Evolutionary conservation across 2,113 vertebrate genomes (phyloP).

Genomic region (cat (Felis catus)): DNA sequence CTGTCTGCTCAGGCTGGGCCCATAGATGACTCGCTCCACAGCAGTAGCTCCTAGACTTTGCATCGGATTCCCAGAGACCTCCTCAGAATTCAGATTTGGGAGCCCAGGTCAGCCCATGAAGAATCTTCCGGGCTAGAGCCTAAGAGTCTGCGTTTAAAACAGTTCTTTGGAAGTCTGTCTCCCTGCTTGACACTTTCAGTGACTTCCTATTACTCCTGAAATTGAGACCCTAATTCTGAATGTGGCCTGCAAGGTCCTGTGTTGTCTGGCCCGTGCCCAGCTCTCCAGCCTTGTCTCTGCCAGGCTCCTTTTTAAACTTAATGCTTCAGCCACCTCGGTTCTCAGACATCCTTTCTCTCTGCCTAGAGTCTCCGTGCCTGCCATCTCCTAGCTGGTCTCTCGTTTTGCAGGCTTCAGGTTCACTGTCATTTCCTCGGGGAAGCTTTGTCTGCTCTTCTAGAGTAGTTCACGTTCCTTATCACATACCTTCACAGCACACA

Average conservation of each 20-base stretch:
- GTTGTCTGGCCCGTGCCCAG: background rate
- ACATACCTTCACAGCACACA: background rate
- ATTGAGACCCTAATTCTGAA: background rate
- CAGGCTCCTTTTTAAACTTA: background rate
- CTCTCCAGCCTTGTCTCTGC: background rate
- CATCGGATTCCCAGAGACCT: background rate
- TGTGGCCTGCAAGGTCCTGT: background rate
- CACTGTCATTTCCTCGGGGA: background rate
- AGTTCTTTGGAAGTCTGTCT: background rate
- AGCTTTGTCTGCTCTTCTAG: background rate
- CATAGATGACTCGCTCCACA: accelerated
- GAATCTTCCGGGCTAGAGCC: background rate
- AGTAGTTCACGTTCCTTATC: too few species aligned
- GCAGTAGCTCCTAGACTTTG: background rate
- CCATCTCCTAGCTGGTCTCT: background rate
- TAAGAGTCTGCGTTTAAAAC: background rate
- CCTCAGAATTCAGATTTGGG: background rate
- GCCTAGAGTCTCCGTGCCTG: background rate
- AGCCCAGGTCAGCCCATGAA: too few species aligned
- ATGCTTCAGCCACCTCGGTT: background rate
- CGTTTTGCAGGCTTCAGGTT: background rate
- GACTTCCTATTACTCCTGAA: background rate
- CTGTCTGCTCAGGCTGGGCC: background rate
- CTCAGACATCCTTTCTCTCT: background rate
- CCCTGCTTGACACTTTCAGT: background rate